These are phyloP conservation scores for Schizopygopsis pylzovi DNA, from an alignment of 2,797 vertebrate genomes.

Conservation along the genomic window DNA sequence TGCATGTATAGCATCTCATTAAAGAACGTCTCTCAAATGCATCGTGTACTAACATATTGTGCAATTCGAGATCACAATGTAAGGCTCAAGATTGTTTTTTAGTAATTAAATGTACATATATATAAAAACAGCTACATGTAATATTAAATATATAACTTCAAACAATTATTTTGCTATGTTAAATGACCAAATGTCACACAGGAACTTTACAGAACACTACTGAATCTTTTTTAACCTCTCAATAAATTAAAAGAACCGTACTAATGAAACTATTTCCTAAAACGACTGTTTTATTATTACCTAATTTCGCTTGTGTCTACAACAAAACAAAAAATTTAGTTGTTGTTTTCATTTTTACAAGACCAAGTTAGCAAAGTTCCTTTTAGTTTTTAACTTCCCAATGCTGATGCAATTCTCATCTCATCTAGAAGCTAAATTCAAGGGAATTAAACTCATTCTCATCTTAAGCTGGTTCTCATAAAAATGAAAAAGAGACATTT, in stretches of 20 bases:
- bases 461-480: background rate
- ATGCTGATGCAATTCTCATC: background rate
- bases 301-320: background rate
- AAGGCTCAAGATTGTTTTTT: no score
- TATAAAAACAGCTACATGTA: background rate
- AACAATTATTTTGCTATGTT: background rate
- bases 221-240: background rate
- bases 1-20: no score
- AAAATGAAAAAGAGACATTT: background rate
- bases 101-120: no score
- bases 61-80: no score
- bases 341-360: background rate
- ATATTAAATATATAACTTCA: background rate
- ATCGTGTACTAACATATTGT: no score
- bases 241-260: background rate
- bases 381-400: background rate
- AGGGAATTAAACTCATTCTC: background rate
- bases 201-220: background rate
- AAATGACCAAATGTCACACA: background rate
- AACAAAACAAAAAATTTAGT: background rate
- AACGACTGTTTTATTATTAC: background rate
- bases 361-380: background rate
- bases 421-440: background rate
- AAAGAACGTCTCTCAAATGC: no score
- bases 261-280: background rate